These are phyloP conservation scores for Hetaerina titia DNA, from an alignment of 2,888 invertebrate genomes.

Conservation along the genomic window DNA sequence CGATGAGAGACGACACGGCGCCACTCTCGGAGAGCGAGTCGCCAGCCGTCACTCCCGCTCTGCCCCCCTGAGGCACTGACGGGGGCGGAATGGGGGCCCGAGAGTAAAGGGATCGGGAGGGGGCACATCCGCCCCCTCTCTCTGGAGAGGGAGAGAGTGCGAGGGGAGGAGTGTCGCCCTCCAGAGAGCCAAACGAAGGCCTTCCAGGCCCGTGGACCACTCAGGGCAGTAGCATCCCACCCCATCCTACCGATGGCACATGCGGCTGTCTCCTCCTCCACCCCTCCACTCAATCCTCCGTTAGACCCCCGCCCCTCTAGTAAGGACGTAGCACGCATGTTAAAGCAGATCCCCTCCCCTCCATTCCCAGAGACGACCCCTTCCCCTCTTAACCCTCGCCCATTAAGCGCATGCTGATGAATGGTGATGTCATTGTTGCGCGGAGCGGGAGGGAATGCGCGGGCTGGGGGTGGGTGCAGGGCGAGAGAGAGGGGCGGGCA, in stretches of 20 bases:
- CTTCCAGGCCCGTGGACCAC: conserved; percentile 10
- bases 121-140: no score
- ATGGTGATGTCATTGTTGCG: conserved; percentile 64
- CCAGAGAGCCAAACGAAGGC: no score
- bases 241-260: neutral
- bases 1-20: neutral
- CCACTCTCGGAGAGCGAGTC: neutral
- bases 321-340: no score
- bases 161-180: no score
- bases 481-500: neutral
- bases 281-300: neutral
- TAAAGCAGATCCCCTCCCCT: neutral
- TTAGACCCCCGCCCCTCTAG: neutral
- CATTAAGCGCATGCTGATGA: conserved; percentile 66
- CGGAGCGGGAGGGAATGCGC: neutral
- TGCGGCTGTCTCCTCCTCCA: neutral
- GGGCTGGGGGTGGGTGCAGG: neutral
- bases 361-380: neutral
- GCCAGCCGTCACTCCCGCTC: neutral
- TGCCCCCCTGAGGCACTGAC: neutral
- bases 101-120: no score
- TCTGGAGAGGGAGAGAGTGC: no score
- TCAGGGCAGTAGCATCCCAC: neutral
- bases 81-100: no score
- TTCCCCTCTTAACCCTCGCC: conserved; percentile 15